Evolutionary conservation across 2,113 vertebrate species (phyloP).

Genomic region (Zeus faber): DNA sequence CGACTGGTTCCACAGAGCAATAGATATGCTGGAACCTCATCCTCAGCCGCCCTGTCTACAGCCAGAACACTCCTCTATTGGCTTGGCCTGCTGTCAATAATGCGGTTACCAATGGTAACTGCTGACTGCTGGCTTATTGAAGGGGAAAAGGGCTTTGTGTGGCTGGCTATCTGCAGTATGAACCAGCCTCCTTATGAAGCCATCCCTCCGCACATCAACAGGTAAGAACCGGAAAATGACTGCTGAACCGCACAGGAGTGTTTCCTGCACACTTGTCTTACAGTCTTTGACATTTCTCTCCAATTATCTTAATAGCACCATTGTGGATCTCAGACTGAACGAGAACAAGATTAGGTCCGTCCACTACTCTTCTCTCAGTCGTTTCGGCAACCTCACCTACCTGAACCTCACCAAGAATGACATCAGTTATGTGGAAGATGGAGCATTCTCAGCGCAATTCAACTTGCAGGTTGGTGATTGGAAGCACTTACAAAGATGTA

Average conservation of each 20-base stretch:
- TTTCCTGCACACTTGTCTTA: neutral
- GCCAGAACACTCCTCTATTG: constrained; percentile 74
- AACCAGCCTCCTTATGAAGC: constrained; percentile 97
- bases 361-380: constrained; percentile 91
- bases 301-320: constrained; percentile 77
- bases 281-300: neutral
- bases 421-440: constrained; percentile 94
- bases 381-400: constrained; percentile 97
- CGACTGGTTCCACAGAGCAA: constrained; percentile 36
- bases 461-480: constrained; percentile 77
- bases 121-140: constrained; percentile 98
- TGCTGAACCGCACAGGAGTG: neutral
- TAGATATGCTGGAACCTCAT: constrained; percentile 23
- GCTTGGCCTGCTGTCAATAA: constrained; percentile 77
- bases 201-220: constrained; percentile 94
- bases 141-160: constrained; percentile 97
- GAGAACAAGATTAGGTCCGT: constrained; percentile 97
- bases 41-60: constrained; percentile 43
- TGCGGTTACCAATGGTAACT: constrained; percentile 69
- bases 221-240: constrained; percentile 26
- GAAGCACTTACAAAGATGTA: neutral
- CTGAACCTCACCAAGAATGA: constrained; percentile 99
- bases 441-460: constrained; percentile 94
- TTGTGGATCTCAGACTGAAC: constrained; percentile 94
- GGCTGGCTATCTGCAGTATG: constrained; percentile 98